Conservation (phyloP, 2,888 invertebrate species). For the Elysia crispata region DNA sequence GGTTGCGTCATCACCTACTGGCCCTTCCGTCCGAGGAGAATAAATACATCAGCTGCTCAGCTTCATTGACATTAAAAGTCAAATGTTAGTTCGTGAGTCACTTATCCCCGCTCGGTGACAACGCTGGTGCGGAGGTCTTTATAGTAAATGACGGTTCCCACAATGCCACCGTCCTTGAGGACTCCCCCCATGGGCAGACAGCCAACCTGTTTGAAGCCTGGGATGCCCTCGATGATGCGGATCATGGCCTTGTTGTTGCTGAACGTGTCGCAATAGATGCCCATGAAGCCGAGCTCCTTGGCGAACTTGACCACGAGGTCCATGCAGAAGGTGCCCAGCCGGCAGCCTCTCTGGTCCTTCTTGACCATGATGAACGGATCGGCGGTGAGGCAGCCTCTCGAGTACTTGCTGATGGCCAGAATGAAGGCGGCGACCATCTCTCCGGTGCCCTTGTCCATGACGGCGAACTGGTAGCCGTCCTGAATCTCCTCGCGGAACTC, state of each 20-base stretch:
- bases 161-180: conserved; percentile 54
- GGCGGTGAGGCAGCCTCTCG: conserved; percentile 54
- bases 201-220: conserved; percentile 59
- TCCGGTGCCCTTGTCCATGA: conserved; percentile 54
- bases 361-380: conserved; percentile 59
- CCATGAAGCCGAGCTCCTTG: conserved; percentile 55
- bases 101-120: background rate
- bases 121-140: conserved; percentile 48
- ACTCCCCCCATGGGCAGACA: conserved; percentile 61
- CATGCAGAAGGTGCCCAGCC: conserved; percentile 58
- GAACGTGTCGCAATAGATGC: conserved; percentile 63
- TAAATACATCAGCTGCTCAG: background rate
- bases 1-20: too few species aligned
- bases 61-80: background rate
- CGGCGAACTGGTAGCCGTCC: conserved; percentile 56
- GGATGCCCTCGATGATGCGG: conserved; percentile 55
- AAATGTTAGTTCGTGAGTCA: background rate
- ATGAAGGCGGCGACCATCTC: conserved; percentile 58
- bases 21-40: too few species aligned
- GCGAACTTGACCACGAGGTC: conserved; percentile 56
- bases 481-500: conserved; percentile 55
- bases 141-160: conserved; percentile 58
- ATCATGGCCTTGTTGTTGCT: conserved; percentile 59
- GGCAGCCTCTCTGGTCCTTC: conserved; percentile 51
- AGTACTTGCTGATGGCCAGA: conserved; percentile 56